Base-by-base conservation (phyloP, 2,113 vertebrate species). In the Tiliqua scincoides region DNA sequence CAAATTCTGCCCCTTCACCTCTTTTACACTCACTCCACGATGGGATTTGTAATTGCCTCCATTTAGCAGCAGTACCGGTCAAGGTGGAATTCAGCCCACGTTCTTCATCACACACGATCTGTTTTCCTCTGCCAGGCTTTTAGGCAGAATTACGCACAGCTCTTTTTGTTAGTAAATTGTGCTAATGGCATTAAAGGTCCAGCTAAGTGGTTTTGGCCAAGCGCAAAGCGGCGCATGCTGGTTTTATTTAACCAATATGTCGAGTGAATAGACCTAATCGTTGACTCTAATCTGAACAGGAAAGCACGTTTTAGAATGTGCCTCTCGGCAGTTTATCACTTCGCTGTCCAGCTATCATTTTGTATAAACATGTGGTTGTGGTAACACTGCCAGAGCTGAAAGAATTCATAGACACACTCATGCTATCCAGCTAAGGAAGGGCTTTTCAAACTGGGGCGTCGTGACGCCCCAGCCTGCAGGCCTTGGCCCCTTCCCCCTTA, bases 141-240 rank as follows among this genome's bases (percentile, higher is more conserved):
- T n/a, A 40, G 27, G 48, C 85, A 87, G 32, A 86, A 71, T 11
- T 79, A 70, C 83, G 25, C 90, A 0, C 82, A 85, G 35, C 59
- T 67, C 87, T 70, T 83, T 87, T 89, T 61, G 74, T 84, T 85
- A 86, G 9, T 89, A 87, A 93, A 91, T 92, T 77, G 85, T 72
- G 79, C 85, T 85, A 84, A 79, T 89, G 62, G 82, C 91, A 85
- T 87, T 79, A 0, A 5, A n/a, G 87, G 71, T 75, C 59, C 83
- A 79, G 25, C 3, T 82, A 83, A 71, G n/a, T 48, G 25, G n/a
- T n/a, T 32, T 74, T 23, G 10, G 83, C 89, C 89, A 93, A 85
- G 86, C 85, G 83, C 87, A 93, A 76, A 10, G 35, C 35, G 86
- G 57, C 48, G 10, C 0, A 0, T 0, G 85, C 91, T 93, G 75